Base-by-base conservation (phyloP, 2,797 vertebrate species). In the Enteromius viviparus region DNA sequence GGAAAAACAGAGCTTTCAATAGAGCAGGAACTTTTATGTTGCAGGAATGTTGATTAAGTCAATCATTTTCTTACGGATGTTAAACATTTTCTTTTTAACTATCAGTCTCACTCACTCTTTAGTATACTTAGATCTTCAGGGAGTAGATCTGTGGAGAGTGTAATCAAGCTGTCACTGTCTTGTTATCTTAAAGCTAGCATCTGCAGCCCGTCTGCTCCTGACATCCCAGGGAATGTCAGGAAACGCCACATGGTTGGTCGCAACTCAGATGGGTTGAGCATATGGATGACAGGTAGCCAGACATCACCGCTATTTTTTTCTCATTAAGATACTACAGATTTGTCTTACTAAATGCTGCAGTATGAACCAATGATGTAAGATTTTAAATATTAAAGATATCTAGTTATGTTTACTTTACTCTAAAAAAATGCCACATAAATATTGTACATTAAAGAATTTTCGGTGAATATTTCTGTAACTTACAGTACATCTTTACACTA, bases 161-260 rank as follows among this genome's bases (percentile, higher is more conserved):
- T 91, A 93, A 94, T 93, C 89, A 91, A 86, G 89, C 89, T 88
- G 88, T 94, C 92, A 91, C 87, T 90, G 90, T 94, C 92, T 91
- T 84, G 77, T 87, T 7, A 49, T 87, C 87, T 89, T 62, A 47
- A 86, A 85, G 71, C 29, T 86, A 93, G 91, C 93, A 93, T 93
- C 92, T 93, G 92, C 78, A 91, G 86, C 88, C 76, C 26, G 89
- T 92, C 89, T 90, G 87, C 72, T 84, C 45, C 78, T 85, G 72
- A 74, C 58, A 76, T 58, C 82, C 0, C 89, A 69, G 2, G 91
- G 83, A 42, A 91, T 87, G 1, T 92, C 89, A 96, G 92, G 82
- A 94, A 76, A 60, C 32, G 21, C 74, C 75, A 87, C 76, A 83
- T 29, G 60, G 19, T 49, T 70, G 82, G 47, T 26, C 37, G 34